phyloP scores from a whole-genome alignment of 2,113 vertebrate genomes.

The Plectropomus leopardus region DNA sequence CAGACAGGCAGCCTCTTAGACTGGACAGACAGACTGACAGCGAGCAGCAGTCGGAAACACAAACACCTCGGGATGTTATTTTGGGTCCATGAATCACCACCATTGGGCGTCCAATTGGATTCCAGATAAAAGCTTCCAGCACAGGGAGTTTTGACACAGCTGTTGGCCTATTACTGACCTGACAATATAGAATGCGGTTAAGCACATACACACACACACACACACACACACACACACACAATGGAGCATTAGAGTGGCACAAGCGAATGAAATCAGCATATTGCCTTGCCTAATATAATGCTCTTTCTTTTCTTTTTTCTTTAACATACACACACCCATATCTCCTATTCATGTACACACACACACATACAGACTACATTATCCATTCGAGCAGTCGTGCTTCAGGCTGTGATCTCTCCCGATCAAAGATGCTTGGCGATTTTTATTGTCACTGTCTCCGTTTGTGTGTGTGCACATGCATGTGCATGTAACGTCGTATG shows the following conservation, averaged over 20 bases:
- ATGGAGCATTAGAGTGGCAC: slow-evolving; percentile 2
- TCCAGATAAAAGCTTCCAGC: slow-evolving; percentile 75
- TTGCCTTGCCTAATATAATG: background rate
- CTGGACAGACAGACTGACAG: slow-evolving; percentile 46
- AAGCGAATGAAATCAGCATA: slow-evolving; percentile 8
- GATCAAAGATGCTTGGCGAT: slow-evolving; percentile 39
- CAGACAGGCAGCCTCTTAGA: slow-evolving; percentile 42
- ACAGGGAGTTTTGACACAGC: slow-evolving; percentile 70
- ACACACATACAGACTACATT: slow-evolving; percentile 7
- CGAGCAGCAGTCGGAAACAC: slow-evolving; percentile 72
- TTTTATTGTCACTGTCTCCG: slow-evolving; percentile 30
- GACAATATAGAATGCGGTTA: slow-evolving; percentile 21
- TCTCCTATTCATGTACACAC: background rate
- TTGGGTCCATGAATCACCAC: slow-evolving; percentile 76
- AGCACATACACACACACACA: slow-evolving; percentile 24
- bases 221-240: slow-evolving; percentile 3
- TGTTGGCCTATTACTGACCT: slow-evolving; percentile 64
- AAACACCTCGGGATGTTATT: slow-evolving; percentile 78
- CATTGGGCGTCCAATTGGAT: slow-evolving; percentile 61
- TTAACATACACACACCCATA: background rate
- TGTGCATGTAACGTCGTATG: slow-evolving; percentile 39
- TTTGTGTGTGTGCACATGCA: slow-evolving; percentile 18
- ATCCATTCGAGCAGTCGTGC: slow-evolving; percentile 34
- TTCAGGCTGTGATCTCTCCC: slow-evolving; percentile 42
- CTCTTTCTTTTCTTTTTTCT: slow-evolving; percentile 2